Evolutionary conservation across 2,888 invertebrate species (phyloP).

Genomic region (Acrocyrtus sp.): DNA sequence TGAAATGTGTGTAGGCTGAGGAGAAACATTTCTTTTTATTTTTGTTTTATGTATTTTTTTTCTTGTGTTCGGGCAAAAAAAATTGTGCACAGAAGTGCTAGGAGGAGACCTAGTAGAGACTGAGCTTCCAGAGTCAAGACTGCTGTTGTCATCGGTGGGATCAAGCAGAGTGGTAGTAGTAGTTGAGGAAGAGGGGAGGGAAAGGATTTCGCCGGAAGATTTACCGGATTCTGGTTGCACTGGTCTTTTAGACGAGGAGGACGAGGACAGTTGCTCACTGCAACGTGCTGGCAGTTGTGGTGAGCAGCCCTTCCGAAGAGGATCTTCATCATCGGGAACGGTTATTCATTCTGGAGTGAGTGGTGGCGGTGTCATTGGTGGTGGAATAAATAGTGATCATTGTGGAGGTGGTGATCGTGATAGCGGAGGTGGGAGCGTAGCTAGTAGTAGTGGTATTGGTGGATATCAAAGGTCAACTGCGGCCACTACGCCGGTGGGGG

Average conservation of each 20-base stretch:
- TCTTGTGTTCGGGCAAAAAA: conserved; percentile 33
- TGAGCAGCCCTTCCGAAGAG: conserved; percentile 24
- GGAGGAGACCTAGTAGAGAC: conserved; percentile 47
- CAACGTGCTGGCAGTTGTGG: conserved; percentile 43
- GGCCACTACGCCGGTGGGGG: background rate
- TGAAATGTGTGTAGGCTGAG: conserved; percentile 28
- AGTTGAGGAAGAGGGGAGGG: conserved; percentile 12
- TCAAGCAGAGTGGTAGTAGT: conserved; percentile 6
- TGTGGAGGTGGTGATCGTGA: conserved; percentile 31
- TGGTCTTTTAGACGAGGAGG: conserved; percentile 58
- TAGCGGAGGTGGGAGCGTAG: conserved; percentile 46
- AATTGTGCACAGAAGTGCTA: conserved; percentile 28
- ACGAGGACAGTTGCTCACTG: conserved; percentile 44
- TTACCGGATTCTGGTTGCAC: conserved; percentile 60
- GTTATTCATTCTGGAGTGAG: conserved; percentile 19
- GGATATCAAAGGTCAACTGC: conserved; percentile 39
- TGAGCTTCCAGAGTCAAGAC: conserved; percentile 48
- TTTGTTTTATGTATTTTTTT: conserved; percentile 3
- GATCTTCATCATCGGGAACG: conserved; percentile 11
- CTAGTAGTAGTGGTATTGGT: conserved; percentile 39
- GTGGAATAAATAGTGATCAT: conserved; percentile 16
- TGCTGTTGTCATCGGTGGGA: conserved; percentile 37
- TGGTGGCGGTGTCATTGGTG: conserved; percentile 20
- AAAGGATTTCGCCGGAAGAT: conserved; percentile 46
- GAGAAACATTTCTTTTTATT: background rate